Conservation (phyloP, 2,113 vertebrate species). For the Antechinus flavipes region DNA sequence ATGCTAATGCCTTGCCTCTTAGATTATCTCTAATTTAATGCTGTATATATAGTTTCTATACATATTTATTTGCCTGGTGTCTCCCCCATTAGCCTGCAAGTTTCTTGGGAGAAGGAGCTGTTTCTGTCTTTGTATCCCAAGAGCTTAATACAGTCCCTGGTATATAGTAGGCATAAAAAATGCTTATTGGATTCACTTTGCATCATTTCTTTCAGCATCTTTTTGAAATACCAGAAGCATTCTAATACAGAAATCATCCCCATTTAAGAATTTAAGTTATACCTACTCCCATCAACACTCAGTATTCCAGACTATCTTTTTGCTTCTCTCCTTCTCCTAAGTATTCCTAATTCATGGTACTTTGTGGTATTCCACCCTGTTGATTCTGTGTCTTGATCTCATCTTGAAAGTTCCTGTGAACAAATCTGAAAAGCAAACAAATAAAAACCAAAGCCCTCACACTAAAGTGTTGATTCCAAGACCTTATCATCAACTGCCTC, state of each 20-base stretch:
- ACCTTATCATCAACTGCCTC: not conserved
- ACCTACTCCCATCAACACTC: not conserved
- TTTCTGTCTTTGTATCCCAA: not conserved
- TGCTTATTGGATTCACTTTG: not conserved
- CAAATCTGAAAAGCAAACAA: not conserved
- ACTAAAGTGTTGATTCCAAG: not conserved
- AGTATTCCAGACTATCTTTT: not conserved
- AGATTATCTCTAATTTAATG: not conserved
- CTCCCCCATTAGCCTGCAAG: not conserved
- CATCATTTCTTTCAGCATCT: not conserved
- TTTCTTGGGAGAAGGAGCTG: not conserved
- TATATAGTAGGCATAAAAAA: not conserved
- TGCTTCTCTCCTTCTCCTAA: not conserved
- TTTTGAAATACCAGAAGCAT: not conserved
- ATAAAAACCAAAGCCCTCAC: not conserved
- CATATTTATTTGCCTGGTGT: not conserved
- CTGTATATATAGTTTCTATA: no score
- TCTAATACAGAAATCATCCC: not conserved
- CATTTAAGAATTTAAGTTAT: not conserved
- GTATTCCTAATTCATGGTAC: not conserved
- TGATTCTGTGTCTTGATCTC: not conserved
- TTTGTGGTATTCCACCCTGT: not conserved
- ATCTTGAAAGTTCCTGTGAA: not conserved
- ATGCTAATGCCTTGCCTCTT: not conserved
- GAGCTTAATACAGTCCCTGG: not conserved